Percentiles rank a stretch among this genome's conserved stretches.
Evolutionary conservation across 2,113 vertebrate species (phyloP).

Genomic region (Rallus limicola): DNA sequence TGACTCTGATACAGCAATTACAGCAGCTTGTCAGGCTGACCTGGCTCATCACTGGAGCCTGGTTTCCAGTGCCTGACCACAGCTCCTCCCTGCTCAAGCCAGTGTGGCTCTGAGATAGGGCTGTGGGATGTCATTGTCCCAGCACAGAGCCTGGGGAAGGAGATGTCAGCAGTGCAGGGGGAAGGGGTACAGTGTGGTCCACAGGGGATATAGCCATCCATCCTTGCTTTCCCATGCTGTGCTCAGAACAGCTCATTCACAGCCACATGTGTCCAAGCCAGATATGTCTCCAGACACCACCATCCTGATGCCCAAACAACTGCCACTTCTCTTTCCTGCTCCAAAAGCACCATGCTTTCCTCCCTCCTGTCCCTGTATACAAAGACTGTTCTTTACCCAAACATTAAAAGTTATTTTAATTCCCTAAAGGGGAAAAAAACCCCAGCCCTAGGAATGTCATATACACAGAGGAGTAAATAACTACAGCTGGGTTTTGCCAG

Average conservation of each 20-base stretch:
- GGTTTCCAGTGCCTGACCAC: background rate
- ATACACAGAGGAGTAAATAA: background rate
- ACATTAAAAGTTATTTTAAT: background rate
- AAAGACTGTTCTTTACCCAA: background rate
- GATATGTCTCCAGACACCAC: background rate
- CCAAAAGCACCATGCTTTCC: background rate
- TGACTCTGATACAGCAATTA: background rate
- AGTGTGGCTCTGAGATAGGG: background rate
- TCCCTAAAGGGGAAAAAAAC: background rate
- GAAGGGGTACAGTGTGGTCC: background rate
- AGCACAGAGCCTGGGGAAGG: background rate
- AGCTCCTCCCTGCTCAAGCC: background rate
- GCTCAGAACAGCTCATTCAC: background rate
- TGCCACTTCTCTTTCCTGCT: background rate
- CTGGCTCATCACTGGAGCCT: background rate
- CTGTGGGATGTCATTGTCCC: accelerated
- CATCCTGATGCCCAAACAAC: background rate
- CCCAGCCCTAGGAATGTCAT: background rate
- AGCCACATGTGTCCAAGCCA: background rate
- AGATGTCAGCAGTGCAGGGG: background rate
- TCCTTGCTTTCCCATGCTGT: background rate
- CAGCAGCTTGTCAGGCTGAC: background rate
- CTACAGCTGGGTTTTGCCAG: background rate
- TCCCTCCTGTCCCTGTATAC: background rate
- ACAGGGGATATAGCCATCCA: background rate